Conservation (phyloP, 2,113 vertebrate genomes). For the Melanerpes formicivorus region DNA sequence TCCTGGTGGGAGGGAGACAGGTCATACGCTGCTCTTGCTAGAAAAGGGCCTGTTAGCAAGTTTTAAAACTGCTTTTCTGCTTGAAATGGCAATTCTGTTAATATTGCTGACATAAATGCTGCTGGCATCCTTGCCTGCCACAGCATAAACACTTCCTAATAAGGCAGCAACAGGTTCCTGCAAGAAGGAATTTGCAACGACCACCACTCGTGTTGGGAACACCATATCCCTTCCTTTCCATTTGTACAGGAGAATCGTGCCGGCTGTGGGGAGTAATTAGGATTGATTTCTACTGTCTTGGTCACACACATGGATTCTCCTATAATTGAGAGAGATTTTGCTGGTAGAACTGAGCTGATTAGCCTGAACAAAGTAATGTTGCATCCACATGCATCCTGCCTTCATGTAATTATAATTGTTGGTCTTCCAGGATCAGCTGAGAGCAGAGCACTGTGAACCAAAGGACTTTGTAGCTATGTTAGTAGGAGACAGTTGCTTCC, state of each 20-base stretch:
- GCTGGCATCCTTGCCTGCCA: not conserved
- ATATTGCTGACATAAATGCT: not conserved
- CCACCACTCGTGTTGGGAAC: not conserved
- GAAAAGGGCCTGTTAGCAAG: not conserved
- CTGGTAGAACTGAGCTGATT: constrained; percentile 56
- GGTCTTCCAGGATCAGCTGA: constrained; percentile 1
- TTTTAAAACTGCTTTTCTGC: not conserved
- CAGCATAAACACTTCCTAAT: not conserved
- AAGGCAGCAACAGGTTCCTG: not conserved
- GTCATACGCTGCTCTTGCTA: accelerated
- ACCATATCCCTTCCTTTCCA: not conserved
- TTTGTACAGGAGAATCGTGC: constrained; percentile 27
- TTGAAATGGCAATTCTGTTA: not conserved
- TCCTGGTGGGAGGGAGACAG: not conserved
- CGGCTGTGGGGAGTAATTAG: constrained; percentile 61
- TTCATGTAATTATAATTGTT: constrained; percentile 40
- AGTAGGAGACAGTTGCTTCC: not conserved
- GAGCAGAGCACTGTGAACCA: not conserved
- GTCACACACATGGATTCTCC: constrained; percentile 50
- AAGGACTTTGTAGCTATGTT: not conserved
- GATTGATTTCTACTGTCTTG: constrained; percentile 59
- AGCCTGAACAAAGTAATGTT: constrained; percentile 47
- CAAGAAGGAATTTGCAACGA: not conserved
- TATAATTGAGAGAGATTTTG: constrained; percentile 59
- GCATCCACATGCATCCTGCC: constrained; percentile 64